A percentile compares a stretch with the other conserved stretches of the same genome.
Conservation (phyloP, 1,140 invertebrate species). For the Bombus difficillimus region DNA sequence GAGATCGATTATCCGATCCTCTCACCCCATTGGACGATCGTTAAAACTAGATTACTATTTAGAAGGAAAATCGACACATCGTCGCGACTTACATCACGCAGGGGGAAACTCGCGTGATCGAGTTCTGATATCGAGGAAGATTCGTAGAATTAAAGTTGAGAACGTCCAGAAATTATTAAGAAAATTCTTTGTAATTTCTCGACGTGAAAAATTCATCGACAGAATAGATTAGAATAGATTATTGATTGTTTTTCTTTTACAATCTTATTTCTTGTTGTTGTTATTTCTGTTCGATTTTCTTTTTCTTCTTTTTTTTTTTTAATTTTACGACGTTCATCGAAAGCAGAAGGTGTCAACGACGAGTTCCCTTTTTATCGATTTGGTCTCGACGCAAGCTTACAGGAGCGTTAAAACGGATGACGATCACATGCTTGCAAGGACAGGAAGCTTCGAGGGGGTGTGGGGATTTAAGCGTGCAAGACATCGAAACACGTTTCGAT, state of each 20-base stretch:
- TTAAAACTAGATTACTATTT: conserved; percentile 66
- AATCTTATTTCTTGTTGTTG: background rate
- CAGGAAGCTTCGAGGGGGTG: conserved; percentile 20
- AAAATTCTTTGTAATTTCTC: background rate
- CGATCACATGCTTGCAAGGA: conserved; percentile 23
- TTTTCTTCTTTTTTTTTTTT: background rate
- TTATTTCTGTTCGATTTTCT: background rate
- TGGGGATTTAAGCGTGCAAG: conserved; percentile 17
- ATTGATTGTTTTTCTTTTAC: background rate
- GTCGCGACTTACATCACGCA: conserved; percentile 20
- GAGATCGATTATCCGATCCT: conserved; percentile 65
- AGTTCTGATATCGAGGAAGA: background rate
- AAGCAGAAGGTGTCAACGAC: conserved; percentile 1
- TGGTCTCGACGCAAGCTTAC: background rate
- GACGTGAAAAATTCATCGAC: background rate
- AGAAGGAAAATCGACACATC: conserved; percentile 55
- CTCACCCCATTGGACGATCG: conserved; percentile 68
- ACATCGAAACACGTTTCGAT: conserved; percentile 14
- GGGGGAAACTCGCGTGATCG: background rate
- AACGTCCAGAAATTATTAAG: background rate
- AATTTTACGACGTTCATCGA: conserved; percentile 1
- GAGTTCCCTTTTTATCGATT: background rate
- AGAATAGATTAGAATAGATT: background rate
- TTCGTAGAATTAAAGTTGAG: background rate
- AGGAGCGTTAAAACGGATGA: conserved; percentile 8